phyloP scores from a whole-genome alignment of 2,888 invertebrate genomes.

The Phengaris alcon region DNA sequence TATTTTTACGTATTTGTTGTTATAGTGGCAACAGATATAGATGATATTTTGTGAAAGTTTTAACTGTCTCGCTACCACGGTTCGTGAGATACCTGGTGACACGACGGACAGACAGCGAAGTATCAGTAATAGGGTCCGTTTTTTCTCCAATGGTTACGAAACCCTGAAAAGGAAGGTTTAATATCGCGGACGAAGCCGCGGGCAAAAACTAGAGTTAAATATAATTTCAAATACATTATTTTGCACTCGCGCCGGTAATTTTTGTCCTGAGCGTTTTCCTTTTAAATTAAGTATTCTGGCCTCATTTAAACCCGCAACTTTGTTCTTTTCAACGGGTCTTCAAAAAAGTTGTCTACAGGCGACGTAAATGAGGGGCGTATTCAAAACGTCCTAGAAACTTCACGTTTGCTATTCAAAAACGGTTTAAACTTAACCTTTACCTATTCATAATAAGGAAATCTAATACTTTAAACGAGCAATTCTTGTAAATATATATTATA shows the following conservation, averaged over 20 bases:
- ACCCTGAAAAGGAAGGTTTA: background rate
- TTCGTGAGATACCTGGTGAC: too few species aligned
- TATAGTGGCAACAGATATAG: too few species aligned
- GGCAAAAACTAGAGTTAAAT: background rate
- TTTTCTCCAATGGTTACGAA: too few species aligned
- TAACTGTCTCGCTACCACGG: too few species aligned
- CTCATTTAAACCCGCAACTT: constrained; percentile 13
- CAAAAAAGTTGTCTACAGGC: constrained; percentile 11
- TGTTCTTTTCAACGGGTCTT: constrained; percentile 9
- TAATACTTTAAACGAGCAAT: too few species aligned
- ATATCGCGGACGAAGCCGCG: background rate
- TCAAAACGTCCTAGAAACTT: constrained; percentile 4
- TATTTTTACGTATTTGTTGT: too few species aligned
- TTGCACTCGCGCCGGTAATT: background rate
- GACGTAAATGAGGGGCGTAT: constrained; percentile 5
- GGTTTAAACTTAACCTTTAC: background rate
- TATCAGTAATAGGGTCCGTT: too few species aligned
- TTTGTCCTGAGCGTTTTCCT: background rate
- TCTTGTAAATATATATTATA: too few species aligned
- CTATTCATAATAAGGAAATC: too few species aligned
- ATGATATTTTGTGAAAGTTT: too few species aligned
- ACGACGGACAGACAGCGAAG: too few species aligned
- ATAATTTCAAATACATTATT: constrained; percentile 17
- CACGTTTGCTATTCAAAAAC: constrained; percentile 4
- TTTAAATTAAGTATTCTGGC: constrained; percentile 16